Percentiles rank a stretch among this genome's conserved stretches.
Conservation (phyloP, 2,888 invertebrate species). For the Mesorhabditis spiculigera region DNA sequence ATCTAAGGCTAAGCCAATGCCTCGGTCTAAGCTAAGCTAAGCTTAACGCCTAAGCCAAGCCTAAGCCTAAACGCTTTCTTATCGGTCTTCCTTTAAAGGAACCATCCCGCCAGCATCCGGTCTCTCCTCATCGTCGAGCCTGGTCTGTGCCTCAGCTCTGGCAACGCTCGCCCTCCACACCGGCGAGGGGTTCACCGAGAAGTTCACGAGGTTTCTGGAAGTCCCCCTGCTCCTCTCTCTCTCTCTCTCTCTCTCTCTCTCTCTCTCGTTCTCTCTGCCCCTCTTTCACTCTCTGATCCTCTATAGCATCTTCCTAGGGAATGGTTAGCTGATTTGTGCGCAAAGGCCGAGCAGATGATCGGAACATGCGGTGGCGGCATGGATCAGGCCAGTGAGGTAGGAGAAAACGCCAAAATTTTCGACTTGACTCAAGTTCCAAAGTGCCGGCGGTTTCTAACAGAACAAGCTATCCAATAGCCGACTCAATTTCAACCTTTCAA, state of each 20-base stretch:
- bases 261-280: too few relatives aligned
- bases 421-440: too few relatives aligned
- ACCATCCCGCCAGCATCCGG: conserved; percentile 88
- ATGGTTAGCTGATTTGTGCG: conserved; percentile 79
- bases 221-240: too few relatives aligned
- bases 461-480: background rate
- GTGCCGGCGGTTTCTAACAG: too few relatives aligned
- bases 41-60: too few relatives aligned
- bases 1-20: background rate
- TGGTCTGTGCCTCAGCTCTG: conserved; percentile 88
- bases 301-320: conserved; percentile 18
- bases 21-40: background rate
- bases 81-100: conserved; percentile 39
- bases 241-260: too few relatives aligned
- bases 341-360: conserved; percentile 84
- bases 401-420: too few relatives aligned
- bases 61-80: background rate
- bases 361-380: conserved; percentile 98
- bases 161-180: conserved; percentile 71
- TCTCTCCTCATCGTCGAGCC: conserved; percentile 91
- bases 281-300: background rate
- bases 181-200: conserved; percentile 22
- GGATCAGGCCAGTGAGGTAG: conserved; percentile 95
- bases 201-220: conserved; percentile 21
- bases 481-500: background rate